phyloP scores from a whole-genome alignment of 2,113 vertebrate genomes.

The Callocephalon fimbriatum region DNA sequence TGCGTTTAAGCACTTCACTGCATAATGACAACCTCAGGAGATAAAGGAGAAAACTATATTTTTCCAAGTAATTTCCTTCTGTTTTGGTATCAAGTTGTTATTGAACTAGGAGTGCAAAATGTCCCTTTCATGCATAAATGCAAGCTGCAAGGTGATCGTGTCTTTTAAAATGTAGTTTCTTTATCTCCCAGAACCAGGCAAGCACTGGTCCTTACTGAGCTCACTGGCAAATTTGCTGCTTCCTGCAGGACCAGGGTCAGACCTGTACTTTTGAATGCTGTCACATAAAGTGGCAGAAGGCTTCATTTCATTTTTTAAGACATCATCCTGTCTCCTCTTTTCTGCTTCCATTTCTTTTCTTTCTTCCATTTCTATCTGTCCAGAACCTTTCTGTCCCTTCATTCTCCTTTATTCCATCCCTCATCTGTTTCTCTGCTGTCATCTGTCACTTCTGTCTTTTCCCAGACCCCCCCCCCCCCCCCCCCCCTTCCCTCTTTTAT shows the following conservation, averaged over 20 bases:
- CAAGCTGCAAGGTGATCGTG: not conserved
- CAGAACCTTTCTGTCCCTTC: not conserved
- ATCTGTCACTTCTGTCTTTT: not conserved
- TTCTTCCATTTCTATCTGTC: not conserved
- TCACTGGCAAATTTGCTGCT: not conserved
- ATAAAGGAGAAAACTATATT: not conserved
- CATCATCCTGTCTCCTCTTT: not conserved
- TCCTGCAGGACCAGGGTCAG: not conserved
- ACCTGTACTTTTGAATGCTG: not conserved
- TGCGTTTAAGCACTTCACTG: not conserved
- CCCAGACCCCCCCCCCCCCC: not conserved
- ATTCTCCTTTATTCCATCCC: not conserved
- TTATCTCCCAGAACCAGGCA: not conserved
- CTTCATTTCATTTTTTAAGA: slow-evolving; percentile 18
- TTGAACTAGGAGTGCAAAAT: not conserved
- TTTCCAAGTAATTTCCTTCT: not conserved
- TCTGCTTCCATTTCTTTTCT: not conserved
- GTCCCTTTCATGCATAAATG: not conserved
- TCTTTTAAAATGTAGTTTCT: not conserved
- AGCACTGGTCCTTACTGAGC: not conserved
- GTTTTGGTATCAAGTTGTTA: not conserved
- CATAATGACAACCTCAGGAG: not conserved
- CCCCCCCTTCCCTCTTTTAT: too few relatives aligned
- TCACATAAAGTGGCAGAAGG: slow-evolving; percentile 27
- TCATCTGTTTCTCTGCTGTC: not conserved